Percentiles rank a stretch among this genome's conserved stretches.
phyloP scores from a whole-genome alignment of 1,140 invertebrate species.

The Drosophila mayri region DNA sequence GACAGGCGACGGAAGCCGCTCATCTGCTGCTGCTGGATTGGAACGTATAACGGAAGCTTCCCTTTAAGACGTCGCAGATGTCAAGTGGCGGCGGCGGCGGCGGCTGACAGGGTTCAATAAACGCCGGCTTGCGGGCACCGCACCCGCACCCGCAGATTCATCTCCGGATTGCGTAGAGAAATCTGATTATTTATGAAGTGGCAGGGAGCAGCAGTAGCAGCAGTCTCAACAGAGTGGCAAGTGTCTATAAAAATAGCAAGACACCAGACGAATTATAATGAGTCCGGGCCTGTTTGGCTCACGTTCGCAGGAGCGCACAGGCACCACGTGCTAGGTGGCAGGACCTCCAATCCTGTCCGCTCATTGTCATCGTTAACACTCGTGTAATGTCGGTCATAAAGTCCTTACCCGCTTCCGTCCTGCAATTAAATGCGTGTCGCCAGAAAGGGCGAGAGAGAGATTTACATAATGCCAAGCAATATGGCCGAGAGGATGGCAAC shows the following conservation, averaged over 20 bases:
- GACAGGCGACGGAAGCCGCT: constrained; percentile 9
- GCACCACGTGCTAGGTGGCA: constrained; percentile 33
- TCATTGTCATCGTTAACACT: constrained; percentile 55
- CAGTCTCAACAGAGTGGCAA: constrained; percentile 41
- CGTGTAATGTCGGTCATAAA: constrained; percentile 52
- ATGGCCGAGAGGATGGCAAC: constrained; percentile 52
- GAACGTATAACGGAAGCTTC: constrained; percentile 8
- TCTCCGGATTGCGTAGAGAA: constrained; percentile 18
- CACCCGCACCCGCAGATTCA: constrained; percentile 17
- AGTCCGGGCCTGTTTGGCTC: constrained; percentile 25
- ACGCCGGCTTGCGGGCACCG: constrained; percentile 14
- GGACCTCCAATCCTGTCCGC: constrained; percentile 39
- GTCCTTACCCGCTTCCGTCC: constrained; percentile 14
- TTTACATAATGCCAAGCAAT: constrained; percentile 58
- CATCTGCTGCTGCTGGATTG: background rate
- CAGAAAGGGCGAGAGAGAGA: constrained; percentile 2
- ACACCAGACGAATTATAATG: constrained; percentile 71
- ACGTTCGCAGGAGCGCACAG: constrained; percentile 14
- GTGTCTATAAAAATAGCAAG: constrained; percentile 64
- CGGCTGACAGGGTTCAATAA: constrained; percentile 38
- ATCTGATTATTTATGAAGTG: constrained; percentile 58
- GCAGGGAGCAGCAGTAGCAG: constrained; percentile 2
- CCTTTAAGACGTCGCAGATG: constrained; percentile 34
- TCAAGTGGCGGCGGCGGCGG: constrained; percentile 15
- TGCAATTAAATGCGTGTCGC: constrained; percentile 54